Base-by-base conservation (phyloP, 1,140 invertebrate species). In the Rhagoletis zephyria region DNA sequence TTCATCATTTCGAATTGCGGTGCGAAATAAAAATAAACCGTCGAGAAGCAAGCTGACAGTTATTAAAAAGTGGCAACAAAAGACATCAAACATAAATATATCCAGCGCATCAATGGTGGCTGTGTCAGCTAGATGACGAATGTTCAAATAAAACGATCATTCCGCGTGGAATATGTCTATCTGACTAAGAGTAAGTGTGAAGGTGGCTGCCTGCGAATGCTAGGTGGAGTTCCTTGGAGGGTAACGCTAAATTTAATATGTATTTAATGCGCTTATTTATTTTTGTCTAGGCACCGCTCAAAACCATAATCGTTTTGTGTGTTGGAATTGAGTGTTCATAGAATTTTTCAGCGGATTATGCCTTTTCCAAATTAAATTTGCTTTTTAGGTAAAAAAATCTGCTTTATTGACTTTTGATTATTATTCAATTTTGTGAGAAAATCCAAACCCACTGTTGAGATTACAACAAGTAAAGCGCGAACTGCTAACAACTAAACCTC, bases 61-160 rank as follows among this genome's bases (percentile, higher is more conserved):
- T 81, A 81, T 81, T 81, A 81, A 81, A 81, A 81, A 81, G 48
- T 81, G 48, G 12, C 74, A 59, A 59, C 48, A 81, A 81, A 81
- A 81, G 74, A 10, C 48, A 81, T 81, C 45, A 59, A 67, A 19
- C n/a, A 19, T 4, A 19, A 67, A 67, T 30, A 30, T 30, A 30
- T 67, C 40, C 30, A 63, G 61, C 67, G 12, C 45, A 30, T 81
- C 6, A 12, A 67, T 67, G 14, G 14, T 4, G 16, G 14, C 6
- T 14, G 67, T 14, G 67, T 6, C 67, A 63, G 16, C 9, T 45
- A 14, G 45, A 9, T 30, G n/a, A 4, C 0, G 30, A 30, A 30
- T 1, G 70, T 74, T 40, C 70, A 14, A 81, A 81, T 59, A 48
- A 74, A 40, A 48, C 40, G 67, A 14, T 48, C 48, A 10, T 51